Evolutionary conservation across 2,113 vertebrate genomes (phyloP), one percentile per base, ranked within the genome.

Genomic region (Corapipo altera): DNA sequence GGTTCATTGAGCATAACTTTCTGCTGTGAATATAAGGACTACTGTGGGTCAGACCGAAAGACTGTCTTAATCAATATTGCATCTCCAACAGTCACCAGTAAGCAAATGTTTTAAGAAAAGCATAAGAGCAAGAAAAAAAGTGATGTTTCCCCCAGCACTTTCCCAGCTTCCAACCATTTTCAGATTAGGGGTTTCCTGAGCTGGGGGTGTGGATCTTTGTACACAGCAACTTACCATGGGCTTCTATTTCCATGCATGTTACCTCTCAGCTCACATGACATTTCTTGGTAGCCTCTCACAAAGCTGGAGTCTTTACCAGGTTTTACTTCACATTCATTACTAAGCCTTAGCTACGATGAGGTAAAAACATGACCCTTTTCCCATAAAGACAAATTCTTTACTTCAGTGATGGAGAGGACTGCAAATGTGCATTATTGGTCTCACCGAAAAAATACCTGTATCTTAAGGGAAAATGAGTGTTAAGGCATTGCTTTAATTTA

Each of bases 191-290:
- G 17, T 57, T 89, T 94, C 54, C 85, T 82, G 28, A 57, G 22
- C 15, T 82, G 13, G 5, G 8, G 5, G 8, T 39, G 26, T 54
- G 46, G 21, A 43, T 46, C 33, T 72, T 83, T 46, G 37, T 33
- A 91, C 17, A 24, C 49, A 69, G 37, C 27, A 72, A 15, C 13
- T 57, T 65, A 75, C 37, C 51, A 28, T 3, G 4, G 41, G 8
- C 39, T 85, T 85, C 62, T 83, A 22, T 64, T 64, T 93, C n/a
- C 44, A 9, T 11, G 2, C 1, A 0, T 2, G 4, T 65, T 71
- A 54, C 14, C 26, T 67, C 51, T 44, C 51, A 24, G 13, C 22
- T 91, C 21, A 27, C 37, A 58, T 0, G 0, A 37, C 27, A 72
- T 48, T 75, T 71, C 19, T 23, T 21, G 66, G 49, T 15, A 73